These are phyloP conservation scores for Protonibea diacanthus DNA, from an alignment of 2,797 vertebrate genomes.

Conservation along the genomic window DNA sequence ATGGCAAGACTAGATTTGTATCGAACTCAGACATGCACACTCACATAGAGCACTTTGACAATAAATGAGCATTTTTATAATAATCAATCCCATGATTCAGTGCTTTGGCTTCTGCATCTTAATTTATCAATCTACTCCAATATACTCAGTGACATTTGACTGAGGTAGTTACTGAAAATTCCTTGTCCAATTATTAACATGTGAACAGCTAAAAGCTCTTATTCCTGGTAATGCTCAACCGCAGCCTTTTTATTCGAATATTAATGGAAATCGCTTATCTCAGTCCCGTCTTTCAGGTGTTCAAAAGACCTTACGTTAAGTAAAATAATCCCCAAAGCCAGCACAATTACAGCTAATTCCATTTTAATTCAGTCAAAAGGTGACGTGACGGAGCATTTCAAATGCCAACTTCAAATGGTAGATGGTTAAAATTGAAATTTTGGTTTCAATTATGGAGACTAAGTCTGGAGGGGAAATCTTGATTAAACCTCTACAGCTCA, in stretches of 20 bases:
- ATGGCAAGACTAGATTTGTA: slow-evolving; percentile 5
- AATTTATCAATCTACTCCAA: slow-evolving; percentile 73
- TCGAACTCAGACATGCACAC: neutral
- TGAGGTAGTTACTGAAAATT: slow-evolving; percentile 64
- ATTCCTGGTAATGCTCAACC: slow-evolving; percentile 77
- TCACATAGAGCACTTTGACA: neutral
- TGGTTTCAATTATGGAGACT: slow-evolving; percentile 77
- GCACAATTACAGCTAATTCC: slow-evolving; percentile 84
- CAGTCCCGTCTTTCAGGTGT: slow-evolving; percentile 81
- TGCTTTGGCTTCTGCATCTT: slow-evolving; percentile 48
- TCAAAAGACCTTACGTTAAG: slow-evolving; percentile 79
- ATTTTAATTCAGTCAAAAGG: slow-evolving; percentile 84
- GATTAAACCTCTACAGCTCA: slow-evolving; percentile 39
- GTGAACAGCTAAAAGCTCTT: slow-evolving; percentile 77
- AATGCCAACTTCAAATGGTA: slow-evolving; percentile 33
- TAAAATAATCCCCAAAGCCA: slow-evolving; percentile 84
- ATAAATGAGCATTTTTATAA: slow-evolving; percentile 21
- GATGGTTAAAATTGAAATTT: slow-evolving; percentile 68
- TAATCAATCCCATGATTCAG: slow-evolving; percentile 37
- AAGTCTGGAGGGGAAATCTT: slow-evolving; percentile 52
- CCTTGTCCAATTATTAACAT: slow-evolving; percentile 75
- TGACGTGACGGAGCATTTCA: slow-evolving; percentile 75
- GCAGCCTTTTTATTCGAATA: slow-evolving; percentile 73
- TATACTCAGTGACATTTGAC: slow-evolving; percentile 72
- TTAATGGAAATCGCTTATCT: slow-evolving; percentile 84